Evolutionary conservation across 2,888 invertebrate genomes (phyloP), one percentile per base, ranked within the genome.

Genomic region (Nomada hirtipes): DNA sequence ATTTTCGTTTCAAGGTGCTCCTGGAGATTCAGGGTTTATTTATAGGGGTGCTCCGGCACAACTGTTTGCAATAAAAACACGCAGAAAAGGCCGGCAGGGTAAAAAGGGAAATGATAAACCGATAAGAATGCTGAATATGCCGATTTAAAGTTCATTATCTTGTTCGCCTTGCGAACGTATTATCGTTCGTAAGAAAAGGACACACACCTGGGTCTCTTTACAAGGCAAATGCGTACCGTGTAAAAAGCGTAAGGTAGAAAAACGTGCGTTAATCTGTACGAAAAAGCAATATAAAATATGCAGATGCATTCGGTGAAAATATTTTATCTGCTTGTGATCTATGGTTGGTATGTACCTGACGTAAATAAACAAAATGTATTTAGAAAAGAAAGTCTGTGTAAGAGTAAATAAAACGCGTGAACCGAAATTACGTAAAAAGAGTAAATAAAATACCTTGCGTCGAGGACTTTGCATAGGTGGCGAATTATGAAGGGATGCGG

Each of bases 401-500:
- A 36, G 36, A 0, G 36, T 36, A 36, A 36, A 36, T 36, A 36
- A 36, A 36, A 36, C 9, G 36, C 9, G 36, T 36, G 36, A 7
- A 36, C 36, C 7, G 36, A 36, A 36, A 36, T 36, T 7, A 36
- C 4, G 36, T 36, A 36, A 36, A 36, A 36, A 36, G 36, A 36
- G 36, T 36, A 36, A 36, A 36, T 36, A 36, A 23, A 79, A 76
- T 89, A 92, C 92, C 89, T 91, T 91, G 76, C 75, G 83, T 59
- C 82, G 86, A 18, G 86, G 67, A 42, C 84, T 61, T 29, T 87
- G 89, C 55, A 82, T 75, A 20, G 90, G 87, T 18, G 92, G 81
- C 18, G 91, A 92, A 87, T 92, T 92, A 42, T 92, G 90, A 55
- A 92, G 87, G 18, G 89, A 87, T n/a, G 90, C 92, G 44, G 92